Percentiles rank a stretch among this genome's conserved stretches.
Evolutionary conservation across 30 jellyfish, hydroid and myxozoan species (phyloP).

Genomic region (Aurelia coerulea): DNA sequence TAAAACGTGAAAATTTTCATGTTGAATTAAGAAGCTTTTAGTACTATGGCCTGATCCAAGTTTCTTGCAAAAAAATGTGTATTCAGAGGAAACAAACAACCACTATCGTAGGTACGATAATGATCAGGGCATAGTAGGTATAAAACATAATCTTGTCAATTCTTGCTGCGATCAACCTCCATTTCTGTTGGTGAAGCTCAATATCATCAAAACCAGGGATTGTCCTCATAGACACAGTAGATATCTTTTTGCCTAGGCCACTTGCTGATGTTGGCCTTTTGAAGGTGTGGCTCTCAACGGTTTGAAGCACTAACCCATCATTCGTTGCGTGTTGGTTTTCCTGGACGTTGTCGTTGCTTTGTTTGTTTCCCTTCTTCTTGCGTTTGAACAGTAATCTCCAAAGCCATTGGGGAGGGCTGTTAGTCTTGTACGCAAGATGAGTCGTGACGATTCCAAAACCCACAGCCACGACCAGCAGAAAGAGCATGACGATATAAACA

Average conservation of each 20-base stretch:
- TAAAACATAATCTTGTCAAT: conserved; percentile 46
- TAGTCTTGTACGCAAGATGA: conserved; percentile 46
- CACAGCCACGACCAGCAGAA: conserved; percentile 54
- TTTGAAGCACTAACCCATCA: conserved; percentile 32
- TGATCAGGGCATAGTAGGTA: conserved; percentile 26
- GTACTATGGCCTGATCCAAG: no score
- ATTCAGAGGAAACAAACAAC: no score
- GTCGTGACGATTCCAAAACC: conserved; percentile 45
- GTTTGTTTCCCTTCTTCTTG: conserved; percentile 11
- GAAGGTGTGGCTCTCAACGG: conserved; percentile 2
- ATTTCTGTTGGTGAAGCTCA: conserved; percentile 53
- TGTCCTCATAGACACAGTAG: neutral
- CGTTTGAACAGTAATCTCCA: conserved; percentile 27
- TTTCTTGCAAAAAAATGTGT: no score
- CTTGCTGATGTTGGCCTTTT: neutral
- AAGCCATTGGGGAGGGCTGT: conserved; percentile 64
- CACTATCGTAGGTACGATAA: conserved; percentile 37
- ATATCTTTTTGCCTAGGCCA: neutral
- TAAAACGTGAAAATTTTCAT: no score
- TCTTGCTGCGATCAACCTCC: conserved; percentile 40
- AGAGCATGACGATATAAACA: conserved; percentile 61
- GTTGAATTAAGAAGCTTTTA: no score
- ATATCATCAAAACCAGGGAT: conserved; percentile 38
- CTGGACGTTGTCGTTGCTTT: neutral
- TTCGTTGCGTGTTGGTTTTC: conserved; percentile 32